phyloP scores from a whole-genome alignment of 92 coral and sea anemone species.

The Epizoanthus stellaris region DNA sequence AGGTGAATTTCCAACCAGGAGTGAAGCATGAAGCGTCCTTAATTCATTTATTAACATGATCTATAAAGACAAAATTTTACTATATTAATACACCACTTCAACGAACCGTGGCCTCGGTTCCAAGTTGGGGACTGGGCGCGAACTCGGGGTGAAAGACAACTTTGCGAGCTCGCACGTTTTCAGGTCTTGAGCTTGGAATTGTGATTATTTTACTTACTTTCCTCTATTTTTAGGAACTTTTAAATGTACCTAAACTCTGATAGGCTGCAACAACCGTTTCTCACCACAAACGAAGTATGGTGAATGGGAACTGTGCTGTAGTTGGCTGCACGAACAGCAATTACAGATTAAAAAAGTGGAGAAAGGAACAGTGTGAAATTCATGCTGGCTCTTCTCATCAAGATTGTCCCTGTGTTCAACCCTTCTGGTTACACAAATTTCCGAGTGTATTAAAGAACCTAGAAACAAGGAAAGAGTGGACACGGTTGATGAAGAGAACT shows the following conservation, averaged over 20 bases:
- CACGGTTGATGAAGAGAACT: constrained; percentile 35
- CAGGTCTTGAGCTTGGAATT: no score
- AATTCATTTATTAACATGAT: no score
- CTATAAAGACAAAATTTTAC: no score
- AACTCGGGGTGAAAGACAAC: no score
- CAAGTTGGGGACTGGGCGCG: no score
- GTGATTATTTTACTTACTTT: no score
- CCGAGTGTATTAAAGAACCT: constrained; percentile 32
- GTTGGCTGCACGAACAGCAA: constrained; percentile 51
- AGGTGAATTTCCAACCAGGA: no score
- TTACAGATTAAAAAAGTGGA: constrained; percentile 36
- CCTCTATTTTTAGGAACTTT: no score
- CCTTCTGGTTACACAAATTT: constrained; percentile 53
- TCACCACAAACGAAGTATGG: constrained; percentile 41
- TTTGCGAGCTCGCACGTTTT: no score
- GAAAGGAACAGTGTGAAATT: constrained; percentile 47
- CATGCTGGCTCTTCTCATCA: constrained; percentile 48
- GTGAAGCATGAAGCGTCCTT: no score
- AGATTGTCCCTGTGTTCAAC: constrained; percentile 55
- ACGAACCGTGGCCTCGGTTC: no score
- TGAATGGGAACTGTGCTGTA: constrained; percentile 39
- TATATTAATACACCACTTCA: no score
- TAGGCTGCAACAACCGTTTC: constrained; percentile 38
- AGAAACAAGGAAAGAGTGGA: constrained; percentile 51
- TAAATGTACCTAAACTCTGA: neutral